A percentile compares a stretch with the other conserved stretches of the same genome.
phyloP scores from a whole-genome alignment of 1,140 invertebrate genomes.

The Drosophila tristis region DNA sequence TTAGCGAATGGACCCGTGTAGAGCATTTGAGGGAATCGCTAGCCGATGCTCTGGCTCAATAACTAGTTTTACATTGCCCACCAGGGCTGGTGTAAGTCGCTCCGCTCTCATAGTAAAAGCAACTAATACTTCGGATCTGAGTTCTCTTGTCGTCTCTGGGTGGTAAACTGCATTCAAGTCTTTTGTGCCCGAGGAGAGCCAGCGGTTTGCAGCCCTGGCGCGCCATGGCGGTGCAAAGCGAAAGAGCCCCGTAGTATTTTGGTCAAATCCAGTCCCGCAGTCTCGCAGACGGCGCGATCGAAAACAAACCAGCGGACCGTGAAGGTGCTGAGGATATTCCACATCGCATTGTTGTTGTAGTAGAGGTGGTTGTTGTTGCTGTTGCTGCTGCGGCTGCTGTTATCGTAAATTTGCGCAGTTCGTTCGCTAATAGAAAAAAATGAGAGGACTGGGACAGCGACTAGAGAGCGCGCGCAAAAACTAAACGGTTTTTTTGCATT shows the following conservation, averaged over 20 bases:
- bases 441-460: conserved; percentile 17
- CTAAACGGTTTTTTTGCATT: conserved; percentile 51
- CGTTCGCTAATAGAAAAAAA: conserved; percentile 18
- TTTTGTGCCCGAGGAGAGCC: conserved; percentile 3
- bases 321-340: conserved; percentile 78
- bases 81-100: conserved; percentile 51
- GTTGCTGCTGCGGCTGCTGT: conserved; percentile 55
- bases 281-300: conserved; percentile 70
- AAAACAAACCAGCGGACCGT: conserved; percentile 72
- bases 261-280: conserved; percentile 57
- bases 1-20: neutral
- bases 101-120: conserved; percentile 35
- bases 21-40: conserved; percentile 1
- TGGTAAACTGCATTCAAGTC: conserved; percentile 39
- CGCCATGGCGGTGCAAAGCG: conserved; percentile 51
- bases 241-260: conserved; percentile 67
- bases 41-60: conserved; percentile 31
- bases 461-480: conserved; percentile 45
- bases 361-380: conserved; percentile 50
- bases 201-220: conserved; percentile 51
- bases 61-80: conserved; percentile 70
- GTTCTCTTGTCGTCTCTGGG: neutral
- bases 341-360: conserved; percentile 27
- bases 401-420: conserved; percentile 74
- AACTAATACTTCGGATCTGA: conserved; percentile 5